phyloP scores from a whole-genome alignment of 2,113 vertebrate genomes.

The Amphiprion percula region DNA sequence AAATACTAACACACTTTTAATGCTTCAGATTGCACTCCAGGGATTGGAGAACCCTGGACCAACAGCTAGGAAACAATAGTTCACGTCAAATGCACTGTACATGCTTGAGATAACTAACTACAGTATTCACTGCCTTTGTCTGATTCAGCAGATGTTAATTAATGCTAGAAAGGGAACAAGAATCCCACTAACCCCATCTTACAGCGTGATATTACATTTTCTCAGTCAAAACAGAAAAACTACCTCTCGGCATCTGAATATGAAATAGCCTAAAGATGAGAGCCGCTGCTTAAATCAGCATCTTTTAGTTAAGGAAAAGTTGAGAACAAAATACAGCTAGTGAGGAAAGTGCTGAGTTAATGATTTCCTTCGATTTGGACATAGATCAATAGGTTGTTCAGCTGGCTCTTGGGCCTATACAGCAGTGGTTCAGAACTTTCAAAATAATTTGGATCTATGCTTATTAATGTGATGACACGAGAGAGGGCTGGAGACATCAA shows the following conservation, averaged over 20 bases:
- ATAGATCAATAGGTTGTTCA: conserved; percentile 27
- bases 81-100: not conserved
- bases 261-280: conserved; percentile 26
- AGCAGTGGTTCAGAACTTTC: conserved; percentile 16
- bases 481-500: not conserved
- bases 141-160: not conserved
- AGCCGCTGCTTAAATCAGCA: conserved; percentile 56
- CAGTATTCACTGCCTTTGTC: not conserved
- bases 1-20: conserved; percentile 34
- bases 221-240: conserved; percentile 10
- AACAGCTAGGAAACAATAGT: not conserved
- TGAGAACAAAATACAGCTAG: conserved; percentile 15
- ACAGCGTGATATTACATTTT: not conserved
- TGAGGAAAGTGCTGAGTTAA: conserved; percentile 50
- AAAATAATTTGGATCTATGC: conserved; percentile 7
- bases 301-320: conserved; percentile 31
- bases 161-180: conserved; percentile 1
- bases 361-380: conserved; percentile 39
- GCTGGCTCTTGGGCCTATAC: not conserved
- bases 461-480: conserved; percentile 7
- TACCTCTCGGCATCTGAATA: conserved; percentile 1
- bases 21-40: not conserved
- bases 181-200: not conserved
- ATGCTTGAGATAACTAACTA: not conserved
- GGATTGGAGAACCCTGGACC: not conserved